These are phyloP conservation scores for Myiothlypis coronata DNA, from an alignment of 2,797 vertebrate species.

Conservation along the genomic window DNA sequence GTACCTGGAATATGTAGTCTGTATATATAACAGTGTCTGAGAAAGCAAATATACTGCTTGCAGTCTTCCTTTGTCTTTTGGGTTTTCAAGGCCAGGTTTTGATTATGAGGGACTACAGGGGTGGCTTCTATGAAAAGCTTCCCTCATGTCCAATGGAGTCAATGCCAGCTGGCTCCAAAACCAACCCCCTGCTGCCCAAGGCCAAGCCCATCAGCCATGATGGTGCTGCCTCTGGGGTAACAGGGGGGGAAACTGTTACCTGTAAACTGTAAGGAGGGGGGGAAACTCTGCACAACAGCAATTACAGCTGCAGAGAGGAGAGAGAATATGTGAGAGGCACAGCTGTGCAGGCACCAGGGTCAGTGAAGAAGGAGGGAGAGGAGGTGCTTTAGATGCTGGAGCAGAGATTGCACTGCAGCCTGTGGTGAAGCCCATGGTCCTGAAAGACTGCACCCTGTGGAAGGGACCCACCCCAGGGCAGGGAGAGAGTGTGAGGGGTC, in stretches of 20 bases:
- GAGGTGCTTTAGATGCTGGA: neutral
- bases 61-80: neutral
- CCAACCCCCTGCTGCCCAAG: neutral
- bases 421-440: neutral
- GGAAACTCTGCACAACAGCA: neutral
- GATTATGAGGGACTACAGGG: neutral
- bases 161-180: neutral
- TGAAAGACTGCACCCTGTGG: neutral
- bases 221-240: neutral
- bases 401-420: neutral
- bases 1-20: neutral
- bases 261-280: neutral
- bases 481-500: neutral
- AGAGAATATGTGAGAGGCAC: neutral
- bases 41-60: neutral
- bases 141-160: fast-evolving
- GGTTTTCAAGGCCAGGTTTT: neutral
- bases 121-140: neutral
- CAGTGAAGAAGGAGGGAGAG: neutral
- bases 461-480: neutral
- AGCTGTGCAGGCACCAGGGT: neutral
- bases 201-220: neutral
- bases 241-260: neutral
- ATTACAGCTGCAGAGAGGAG: neutral
- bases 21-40: neutral